phyloP scores from a whole-genome alignment of 1,140 invertebrate genomes.

The Drosophila repleta region DNA sequence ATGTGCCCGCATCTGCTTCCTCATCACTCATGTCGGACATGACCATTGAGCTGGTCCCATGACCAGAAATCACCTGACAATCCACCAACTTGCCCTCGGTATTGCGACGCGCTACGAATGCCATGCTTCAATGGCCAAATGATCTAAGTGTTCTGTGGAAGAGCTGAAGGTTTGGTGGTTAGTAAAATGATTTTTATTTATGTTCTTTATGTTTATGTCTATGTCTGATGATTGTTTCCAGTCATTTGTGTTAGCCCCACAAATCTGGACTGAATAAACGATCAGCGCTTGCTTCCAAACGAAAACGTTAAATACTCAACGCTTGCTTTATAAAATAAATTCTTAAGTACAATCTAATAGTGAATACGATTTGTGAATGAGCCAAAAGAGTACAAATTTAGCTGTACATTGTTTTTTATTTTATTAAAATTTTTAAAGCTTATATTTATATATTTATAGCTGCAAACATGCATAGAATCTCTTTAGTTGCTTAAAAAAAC shows the following conservation, averaged over 20 bases:
- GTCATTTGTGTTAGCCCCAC: conserved; percentile 28
- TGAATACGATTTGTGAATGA: too few species aligned
- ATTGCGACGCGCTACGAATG: conserved; percentile 57
- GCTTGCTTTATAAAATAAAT: not conserved
- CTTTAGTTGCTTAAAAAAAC: too few species aligned
- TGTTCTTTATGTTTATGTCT: conserved; percentile 32
- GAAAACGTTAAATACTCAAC: not conserved
- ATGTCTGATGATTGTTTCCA: conserved; percentile 29
- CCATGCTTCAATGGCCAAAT: conserved; percentile 41
- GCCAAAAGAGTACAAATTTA: too few species aligned
- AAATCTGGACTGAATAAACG: not conserved
- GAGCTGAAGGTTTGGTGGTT: not conserved
- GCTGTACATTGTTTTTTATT: too few species aligned
- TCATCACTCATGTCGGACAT: conserved; percentile 56
- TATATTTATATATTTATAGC: too few species aligned
- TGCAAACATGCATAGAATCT: too few species aligned
- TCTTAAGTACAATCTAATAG: not conserved
- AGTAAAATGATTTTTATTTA: not conserved
- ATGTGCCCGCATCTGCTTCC: conserved; percentile 40
- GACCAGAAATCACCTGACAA: conserved; percentile 42
- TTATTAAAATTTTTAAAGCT: too few species aligned
- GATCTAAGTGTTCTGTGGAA: conserved; percentile 35
- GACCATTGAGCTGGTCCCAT: not conserved
- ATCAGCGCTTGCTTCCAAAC: conserved; percentile 7
- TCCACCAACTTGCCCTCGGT: conserved; percentile 52